Evolutionary conservation across 2,888 invertebrate species (phyloP).

Genomic region (Petrolisthes manimaculis): DNA sequence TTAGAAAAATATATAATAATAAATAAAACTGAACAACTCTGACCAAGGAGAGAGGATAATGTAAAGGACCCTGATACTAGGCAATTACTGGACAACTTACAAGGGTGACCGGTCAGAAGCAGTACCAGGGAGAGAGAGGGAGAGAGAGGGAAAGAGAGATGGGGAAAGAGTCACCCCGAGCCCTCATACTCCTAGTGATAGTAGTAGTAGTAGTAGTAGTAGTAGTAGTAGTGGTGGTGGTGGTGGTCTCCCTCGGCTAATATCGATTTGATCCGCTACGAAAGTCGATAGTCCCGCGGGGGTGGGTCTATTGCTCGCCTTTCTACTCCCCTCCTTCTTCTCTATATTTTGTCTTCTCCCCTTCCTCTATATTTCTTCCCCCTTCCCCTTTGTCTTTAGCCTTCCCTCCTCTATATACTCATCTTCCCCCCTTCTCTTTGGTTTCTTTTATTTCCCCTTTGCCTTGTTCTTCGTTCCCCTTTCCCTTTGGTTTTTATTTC

Average conservation of each 20-base stretch:
- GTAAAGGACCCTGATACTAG: no score
- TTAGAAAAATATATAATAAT: no score
- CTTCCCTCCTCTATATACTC: no score
- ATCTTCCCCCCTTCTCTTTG: neutral
- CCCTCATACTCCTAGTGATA: slow-evolving; percentile 25
- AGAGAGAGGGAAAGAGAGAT: neutral
- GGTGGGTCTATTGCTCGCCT: neutral
- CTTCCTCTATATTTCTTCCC: neutral
- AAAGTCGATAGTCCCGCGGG: slow-evolving; percentile 33
- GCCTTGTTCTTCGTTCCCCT: neutral
- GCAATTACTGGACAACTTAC: no score
- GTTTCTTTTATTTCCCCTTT: neutral
- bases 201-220: no score
- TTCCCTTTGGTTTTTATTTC: neutral
- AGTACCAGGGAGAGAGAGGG: slow-evolving; percentile 13
- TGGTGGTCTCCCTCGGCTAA: neutral
- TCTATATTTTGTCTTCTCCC: neutral
- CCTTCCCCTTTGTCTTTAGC: neutral
- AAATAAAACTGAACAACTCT: no score
- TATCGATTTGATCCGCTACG: slow-evolving; percentile 34
- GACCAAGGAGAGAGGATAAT: no score
- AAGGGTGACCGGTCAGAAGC: no score
- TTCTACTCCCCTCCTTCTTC: slow-evolving; percentile 5
- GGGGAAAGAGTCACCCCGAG: neutral
- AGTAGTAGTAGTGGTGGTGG: no score